Base-by-base conservation (phyloP, 2,113 vertebrate genomes). In the Panthera tigris region DNA sequence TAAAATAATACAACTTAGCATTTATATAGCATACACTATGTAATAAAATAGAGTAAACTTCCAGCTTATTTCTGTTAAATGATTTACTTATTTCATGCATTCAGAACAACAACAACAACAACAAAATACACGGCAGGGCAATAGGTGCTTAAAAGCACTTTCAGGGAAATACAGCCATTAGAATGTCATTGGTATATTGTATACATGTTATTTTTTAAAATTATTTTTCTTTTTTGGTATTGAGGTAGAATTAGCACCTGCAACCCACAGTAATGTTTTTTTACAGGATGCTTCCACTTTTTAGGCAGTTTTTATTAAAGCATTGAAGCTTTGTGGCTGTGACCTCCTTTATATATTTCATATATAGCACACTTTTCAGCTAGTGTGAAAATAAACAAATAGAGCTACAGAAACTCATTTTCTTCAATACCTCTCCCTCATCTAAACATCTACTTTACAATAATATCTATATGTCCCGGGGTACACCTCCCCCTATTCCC, bases 131-230 rank as follows among this genome's bases (percentile, higher is more conserved):
- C 85, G 97, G 86, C 61, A 97, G 86, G 97, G 95, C 90, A 98
- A 97, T 98, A 98, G 96, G 96, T 98, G 94, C n/a, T 98, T 73
- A 91, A 97, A 73, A 94, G 36, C 83, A 92, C 92, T 87, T 97
- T 89, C 74, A 96, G 74, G 82, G 91, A 79, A 98, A 95, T 88
- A 89, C 36, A 92, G 92, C 74, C 66, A 61, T 97, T 95, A 94
- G 85, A 97, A 96, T 95, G 87, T 93, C 90, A 97, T 97, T 97
- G 88, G 41, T 92, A 81, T 79, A 80, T 76, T 92, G 65, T 69
- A 36, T 25, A 21, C 50, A 97, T 5, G 5, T 80, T 78, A 45
- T 83, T 93, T 68, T 78, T 10, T 5, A 10, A 76, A 91, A 84
- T 91, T 89, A 33, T 82, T 96, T 97, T 97, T 91, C 74, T 96